phyloP scores from a whole-genome alignment of 2,113 vertebrate species.

The Saccopteryx leptura region DNA sequence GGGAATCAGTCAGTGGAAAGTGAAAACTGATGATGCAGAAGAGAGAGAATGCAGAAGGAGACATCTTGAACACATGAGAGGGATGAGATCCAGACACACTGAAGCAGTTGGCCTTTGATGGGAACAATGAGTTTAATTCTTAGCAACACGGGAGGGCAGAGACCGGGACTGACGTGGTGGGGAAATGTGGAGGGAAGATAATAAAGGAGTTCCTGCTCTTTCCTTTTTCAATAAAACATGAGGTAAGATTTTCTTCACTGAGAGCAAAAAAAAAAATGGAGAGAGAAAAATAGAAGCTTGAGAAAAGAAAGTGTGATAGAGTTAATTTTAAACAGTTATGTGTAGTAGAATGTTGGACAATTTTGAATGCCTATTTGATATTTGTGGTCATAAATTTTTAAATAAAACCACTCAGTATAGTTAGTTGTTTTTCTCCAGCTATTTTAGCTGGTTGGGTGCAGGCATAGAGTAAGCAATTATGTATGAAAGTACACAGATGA shows the following conservation, averaged over 20 bases:
- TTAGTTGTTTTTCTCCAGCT: slow-evolving; percentile 53
- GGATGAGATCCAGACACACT: background rate
- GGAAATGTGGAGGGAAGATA: background rate
- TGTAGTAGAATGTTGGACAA: background rate
- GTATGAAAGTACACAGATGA: background rate
- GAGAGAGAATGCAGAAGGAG: background rate
- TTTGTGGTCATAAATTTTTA: slow-evolving; percentile 36
- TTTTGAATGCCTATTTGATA: background rate
- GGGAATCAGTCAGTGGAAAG: slow-evolving; percentile 18
- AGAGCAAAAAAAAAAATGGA: background rate
- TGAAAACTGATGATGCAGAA: background rate
- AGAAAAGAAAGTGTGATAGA: background rate
- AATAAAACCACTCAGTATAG: background rate
- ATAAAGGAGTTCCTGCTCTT: background rate
- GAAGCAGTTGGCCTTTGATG: background rate
- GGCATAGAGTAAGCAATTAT: slow-evolving; percentile 16
- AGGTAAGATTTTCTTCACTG: background rate
- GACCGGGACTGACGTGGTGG: too few relatives aligned
- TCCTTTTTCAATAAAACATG: background rate
- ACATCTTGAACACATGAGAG: background rate
- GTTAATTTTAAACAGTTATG: background rate
- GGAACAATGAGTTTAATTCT: background rate
- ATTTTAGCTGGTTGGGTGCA: slow-evolving; percentile 15
- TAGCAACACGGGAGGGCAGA: background rate
- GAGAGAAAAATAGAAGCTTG: background rate